Evolutionary conservation across 2,888 invertebrate species (phyloP), one percentile per base, ranked within the genome.

Genomic region (Sesia apiformis): DNA sequence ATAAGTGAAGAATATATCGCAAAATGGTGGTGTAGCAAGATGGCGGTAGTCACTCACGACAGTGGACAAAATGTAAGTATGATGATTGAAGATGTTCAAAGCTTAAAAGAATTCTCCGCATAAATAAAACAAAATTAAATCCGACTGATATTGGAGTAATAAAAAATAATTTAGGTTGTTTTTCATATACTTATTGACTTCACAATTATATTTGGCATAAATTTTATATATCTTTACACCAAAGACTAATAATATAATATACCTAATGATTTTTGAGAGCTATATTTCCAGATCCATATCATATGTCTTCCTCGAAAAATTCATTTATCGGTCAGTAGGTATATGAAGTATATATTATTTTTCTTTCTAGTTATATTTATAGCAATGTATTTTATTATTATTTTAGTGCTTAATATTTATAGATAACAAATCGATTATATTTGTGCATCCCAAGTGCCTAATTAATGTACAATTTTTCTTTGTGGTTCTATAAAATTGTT

Each of bases 401-500:
- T 8, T 55, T 53, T 81, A 87, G 82, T 81, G 84, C 83, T 84
- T 84, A 80, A 78, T 84, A 84, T 86, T 84, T 84, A 83, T 81
- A 78, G 70, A 75, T 76, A 75, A 76, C 69, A 72, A 76, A 71
- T 71, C 61, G 59, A 70, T 23, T 56, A 74, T 78, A 75, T 75
- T 74, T 76, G 82, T 79, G 82, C 88, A 86, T 84, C 82, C 72
- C 78, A 84, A 81, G 88, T 88, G 88, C 88, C 87, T 88, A 82
- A 76, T 78, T 60, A 79, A 76, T 86, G 86, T 87, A 87, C 84
- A 85, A 87, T 83, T 72, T 81, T 81, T 77, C 76, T 72, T 76
- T 72, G 76, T 81, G 88, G 83, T 86, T 83, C 83, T 86, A 81
- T 83, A 78, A 72, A 76, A 73, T 75, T 86, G 84, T 87, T 87